phyloP scores from a whole-genome alignment of 1,140 invertebrate genomes.

The Heliothis subflexa region DNA sequence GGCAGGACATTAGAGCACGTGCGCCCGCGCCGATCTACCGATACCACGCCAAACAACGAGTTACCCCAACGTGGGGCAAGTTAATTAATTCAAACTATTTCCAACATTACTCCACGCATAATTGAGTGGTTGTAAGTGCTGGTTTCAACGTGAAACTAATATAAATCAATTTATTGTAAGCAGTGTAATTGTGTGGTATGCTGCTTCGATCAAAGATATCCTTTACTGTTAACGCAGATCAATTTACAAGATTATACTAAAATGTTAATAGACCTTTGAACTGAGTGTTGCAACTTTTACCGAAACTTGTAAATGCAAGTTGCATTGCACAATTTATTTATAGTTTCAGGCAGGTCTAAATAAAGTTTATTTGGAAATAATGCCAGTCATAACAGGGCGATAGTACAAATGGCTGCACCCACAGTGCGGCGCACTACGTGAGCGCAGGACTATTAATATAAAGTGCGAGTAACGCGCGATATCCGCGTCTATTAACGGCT shows the following conservation, averaged over 20 bases:
- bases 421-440: background rate
- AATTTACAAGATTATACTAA: too few relatives aligned
- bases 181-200: background rate
- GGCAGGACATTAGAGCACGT: background rate
- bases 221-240: too few relatives aligned
- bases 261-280: too few relatives aligned
- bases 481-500: slow-evolving; percentile 27
- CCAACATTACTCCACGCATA: slow-evolving; percentile 19
- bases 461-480: slow-evolving; percentile 12
- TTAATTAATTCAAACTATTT: slow-evolving; percentile 29
- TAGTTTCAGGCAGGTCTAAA: background rate
- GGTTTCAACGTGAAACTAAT: slow-evolving; percentile 1
- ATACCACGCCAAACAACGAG: slow-evolving; percentile 8
- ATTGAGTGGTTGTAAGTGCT: slow-evolving; percentile 29
- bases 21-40: slow-evolving; percentile 8
- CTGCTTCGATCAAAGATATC: background rate
- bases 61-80: slow-evolving; percentile 1
- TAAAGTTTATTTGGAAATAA: background rate
- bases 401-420: background rate
- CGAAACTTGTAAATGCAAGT: too few relatives aligned
- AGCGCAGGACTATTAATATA: slow-evolving; percentile 16
- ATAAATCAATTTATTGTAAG: slow-evolving; percentile 31
- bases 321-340: too few relatives aligned
- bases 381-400: background rate
- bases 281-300: too few relatives aligned